Percentiles rank a stretch among this genome's conserved stretches.
Conservation (phyloP, 1,140 invertebrate species). For the Caenorhabditis brenneri region DNA sequence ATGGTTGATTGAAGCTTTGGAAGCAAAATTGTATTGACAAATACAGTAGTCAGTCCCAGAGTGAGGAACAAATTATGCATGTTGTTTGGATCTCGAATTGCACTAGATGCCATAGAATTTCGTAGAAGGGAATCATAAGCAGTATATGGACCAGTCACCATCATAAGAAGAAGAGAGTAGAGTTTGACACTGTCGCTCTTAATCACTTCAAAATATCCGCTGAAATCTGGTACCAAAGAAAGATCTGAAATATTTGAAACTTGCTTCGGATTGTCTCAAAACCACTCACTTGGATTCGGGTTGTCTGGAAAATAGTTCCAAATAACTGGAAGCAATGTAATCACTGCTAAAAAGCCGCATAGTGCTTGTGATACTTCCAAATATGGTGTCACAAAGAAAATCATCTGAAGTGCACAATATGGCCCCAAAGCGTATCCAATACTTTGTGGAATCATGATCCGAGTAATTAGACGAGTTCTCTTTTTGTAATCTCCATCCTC, state of each 20-base stretch:
- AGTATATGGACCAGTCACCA: conserved; percentile 56
- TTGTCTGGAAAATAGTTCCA: conserved; percentile 56
- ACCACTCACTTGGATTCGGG: background rate
- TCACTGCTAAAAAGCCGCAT: conserved; percentile 51
- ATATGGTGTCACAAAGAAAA: conserved; percentile 55
- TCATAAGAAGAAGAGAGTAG: conserved; percentile 56
- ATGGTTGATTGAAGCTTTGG: conserved; percentile 54
- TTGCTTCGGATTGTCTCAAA: background rate
- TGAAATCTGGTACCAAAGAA: conserved; percentile 1
- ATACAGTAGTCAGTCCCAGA: conserved; percentile 53
- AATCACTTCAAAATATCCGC: conserved; percentile 48
- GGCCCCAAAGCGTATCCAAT: conserved; percentile 60
- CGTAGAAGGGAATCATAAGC: conserved; percentile 60
- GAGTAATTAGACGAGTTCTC: conserved; percentile 55
- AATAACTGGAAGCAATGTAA: conserved; percentile 38
- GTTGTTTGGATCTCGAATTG: conserved; percentile 56
- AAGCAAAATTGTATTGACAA: conserved; percentile 58
- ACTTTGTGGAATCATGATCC: conserved; percentile 58
- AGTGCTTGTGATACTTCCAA: conserved; percentile 53
- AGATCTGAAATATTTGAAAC: background rate
- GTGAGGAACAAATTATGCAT: conserved; percentile 58
- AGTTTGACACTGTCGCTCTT: conserved; percentile 37
- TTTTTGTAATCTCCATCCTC: conserved; percentile 60
- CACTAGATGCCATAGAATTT: conserved; percentile 54
- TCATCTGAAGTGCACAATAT: conserved; percentile 56